Conservation (phyloP, 1,140 invertebrate genomes). For the Paramacrobiotus metropolitanus region DNA sequence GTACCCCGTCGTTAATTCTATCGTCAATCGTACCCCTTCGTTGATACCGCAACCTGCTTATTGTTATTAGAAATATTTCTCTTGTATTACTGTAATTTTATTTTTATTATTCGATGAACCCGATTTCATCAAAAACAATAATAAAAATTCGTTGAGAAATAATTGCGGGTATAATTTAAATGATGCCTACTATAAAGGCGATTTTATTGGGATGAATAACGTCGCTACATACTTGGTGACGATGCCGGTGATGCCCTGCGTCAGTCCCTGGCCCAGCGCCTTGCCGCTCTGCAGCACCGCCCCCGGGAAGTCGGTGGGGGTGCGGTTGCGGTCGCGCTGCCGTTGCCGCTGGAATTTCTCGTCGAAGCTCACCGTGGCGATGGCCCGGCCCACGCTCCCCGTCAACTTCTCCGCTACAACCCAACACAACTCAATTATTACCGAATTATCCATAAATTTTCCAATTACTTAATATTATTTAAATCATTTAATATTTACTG, state of each 20-base stretch:
- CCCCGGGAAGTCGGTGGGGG: constrained; percentile 63
- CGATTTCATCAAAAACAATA: no score
- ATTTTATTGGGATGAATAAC: no score
- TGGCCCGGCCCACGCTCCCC: constrained; percentile 36
- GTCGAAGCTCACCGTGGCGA: constrained; percentile 83
- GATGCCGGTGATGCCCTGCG: constrained; percentile 80
- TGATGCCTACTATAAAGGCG: no score
- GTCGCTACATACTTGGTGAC: constrained; percentile 62
- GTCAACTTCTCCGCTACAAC: neutral
- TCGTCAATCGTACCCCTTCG: no score
- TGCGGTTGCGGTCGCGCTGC: constrained; percentile 60
- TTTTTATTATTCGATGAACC: no score
- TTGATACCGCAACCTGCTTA: no score
- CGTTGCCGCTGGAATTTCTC: constrained; percentile 84
- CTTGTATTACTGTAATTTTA: no score
- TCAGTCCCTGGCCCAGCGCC: constrained; percentile 71
- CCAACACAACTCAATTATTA: neutral
- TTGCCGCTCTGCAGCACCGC: constrained; percentile 78
- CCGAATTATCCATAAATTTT: neutral
- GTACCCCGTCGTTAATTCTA: no score
- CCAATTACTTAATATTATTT: neutral
- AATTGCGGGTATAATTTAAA: no score
- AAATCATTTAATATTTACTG: no score
- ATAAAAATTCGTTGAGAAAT: no score
- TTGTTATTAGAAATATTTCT: no score